Base-by-base conservation (phyloP, 2,797 vertebrate genomes). In the Crenichthys baileyi region DNA sequence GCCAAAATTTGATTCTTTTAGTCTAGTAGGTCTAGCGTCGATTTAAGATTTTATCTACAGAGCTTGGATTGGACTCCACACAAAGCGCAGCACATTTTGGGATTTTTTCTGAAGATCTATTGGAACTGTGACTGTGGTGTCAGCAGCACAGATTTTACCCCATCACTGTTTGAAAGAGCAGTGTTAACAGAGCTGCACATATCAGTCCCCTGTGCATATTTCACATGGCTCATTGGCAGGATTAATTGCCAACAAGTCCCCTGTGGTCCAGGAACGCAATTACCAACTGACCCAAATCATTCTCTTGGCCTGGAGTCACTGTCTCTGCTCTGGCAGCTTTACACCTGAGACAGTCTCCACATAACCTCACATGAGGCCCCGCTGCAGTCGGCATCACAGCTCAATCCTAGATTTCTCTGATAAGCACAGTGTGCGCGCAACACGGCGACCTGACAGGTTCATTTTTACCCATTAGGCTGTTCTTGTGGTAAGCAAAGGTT, bases 231-330 rank as follows among this genome's bases (percentile, higher is more conserved):
- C 88, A 83, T 84, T 89, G 88, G 79, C 82, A 88, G 90, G 89
- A 94, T 95, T 94, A 94, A 95, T 95, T 92, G 90, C 90, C 91
- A 91, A 85, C 81, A 73, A 90, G 88, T 93, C 91, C 88, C 92
- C 89, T 79, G 92, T 93, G 92, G 92, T 94, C 88, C 87, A 86
- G 88, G 90, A 95, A 93, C 86, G 91, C 88, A 94, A 94, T 96
- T 94, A 93, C 93, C 95, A 90, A 94, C 93, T 95, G 94, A 96
- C 95, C 94, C 94, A 95, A 92, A 95, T 95, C 92, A 91, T 90
- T 88, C 75, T 89, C 76, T 85, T 91, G 91, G 94, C 93, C 93
- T 87, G 79, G 84, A 89, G 90, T 90, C 83, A 51, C 68, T 77
- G 84, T 89, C 83, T 86, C 78, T 75, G 81, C 72, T 87, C 84